Conservation (phyloP, 2,797 vertebrate genomes). For the Botia almorhae region DNA sequence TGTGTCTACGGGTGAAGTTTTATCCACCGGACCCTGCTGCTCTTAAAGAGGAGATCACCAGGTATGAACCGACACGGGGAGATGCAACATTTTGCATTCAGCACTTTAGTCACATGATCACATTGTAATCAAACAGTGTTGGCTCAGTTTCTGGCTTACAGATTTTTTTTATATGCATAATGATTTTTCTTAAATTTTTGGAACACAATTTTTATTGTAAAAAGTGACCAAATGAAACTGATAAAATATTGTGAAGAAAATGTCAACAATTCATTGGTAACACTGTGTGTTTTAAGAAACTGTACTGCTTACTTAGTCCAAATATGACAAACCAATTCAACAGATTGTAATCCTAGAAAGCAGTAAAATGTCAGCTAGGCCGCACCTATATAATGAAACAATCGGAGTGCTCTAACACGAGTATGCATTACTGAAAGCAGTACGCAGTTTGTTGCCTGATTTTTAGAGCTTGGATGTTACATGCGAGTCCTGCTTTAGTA, state of each 20-base stretch:
- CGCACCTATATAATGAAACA: constrained; percentile 67
- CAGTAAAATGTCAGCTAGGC: constrained; percentile 59
- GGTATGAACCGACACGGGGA: constrained; percentile 71
- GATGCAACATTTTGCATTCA: neutral
- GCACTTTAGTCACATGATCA: neutral
- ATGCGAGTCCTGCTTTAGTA: constrained; percentile 47
- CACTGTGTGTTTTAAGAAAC: neutral
- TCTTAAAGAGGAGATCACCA: constrained; percentile 96
- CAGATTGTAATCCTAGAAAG: constrained; percentile 10
- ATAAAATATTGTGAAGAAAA: neutral
- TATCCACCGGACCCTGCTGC: constrained; percentile 93
- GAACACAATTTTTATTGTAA: neutral
- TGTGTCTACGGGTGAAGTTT: constrained; percentile 98
- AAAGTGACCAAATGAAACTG: too few species aligned
- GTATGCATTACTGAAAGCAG: constrained; percentile 59
- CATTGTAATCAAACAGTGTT: neutral
- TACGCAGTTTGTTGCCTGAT: constrained; percentile 55
- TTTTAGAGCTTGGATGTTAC: constrained; percentile 24
- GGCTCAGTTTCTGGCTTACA: neutral
- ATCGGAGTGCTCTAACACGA: constrained; percentile 52
- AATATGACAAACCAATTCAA: neutral
- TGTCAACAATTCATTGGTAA: neutral
- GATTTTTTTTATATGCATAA: neutral
- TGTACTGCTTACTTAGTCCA: neutral
- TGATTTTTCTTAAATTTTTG: neutral